These are phyloP conservation scores for Gnathonemus echidnorhynchus DNA, from an alignment of 2,113 vertebrate genomes.

Conservation along the genomic window DNA sequence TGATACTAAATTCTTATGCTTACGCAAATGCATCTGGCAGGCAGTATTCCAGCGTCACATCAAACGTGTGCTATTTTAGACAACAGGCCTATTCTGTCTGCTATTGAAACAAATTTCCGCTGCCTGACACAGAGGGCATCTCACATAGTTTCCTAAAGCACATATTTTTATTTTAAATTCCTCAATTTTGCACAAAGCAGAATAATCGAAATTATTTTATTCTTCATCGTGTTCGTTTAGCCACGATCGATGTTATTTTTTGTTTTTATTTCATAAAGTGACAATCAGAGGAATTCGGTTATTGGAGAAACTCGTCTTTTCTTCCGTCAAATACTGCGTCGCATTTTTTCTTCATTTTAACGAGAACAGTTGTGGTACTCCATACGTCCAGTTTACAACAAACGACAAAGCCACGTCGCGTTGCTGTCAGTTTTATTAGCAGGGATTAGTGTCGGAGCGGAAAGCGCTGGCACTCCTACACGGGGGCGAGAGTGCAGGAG, in stretches of 20 bases:
- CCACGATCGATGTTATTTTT: neutral
- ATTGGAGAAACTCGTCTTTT: neutral
- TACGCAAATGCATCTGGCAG: neutral
- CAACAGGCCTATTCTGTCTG: neutral
- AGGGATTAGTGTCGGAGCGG: neutral
- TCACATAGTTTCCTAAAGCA: neutral
- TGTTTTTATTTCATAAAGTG: neutral
- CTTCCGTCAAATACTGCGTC: neutral
- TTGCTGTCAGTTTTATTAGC: neutral
- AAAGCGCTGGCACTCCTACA: neutral
- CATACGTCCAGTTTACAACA: neutral
- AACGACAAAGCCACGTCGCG: neutral
- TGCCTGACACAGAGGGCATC: neutral
- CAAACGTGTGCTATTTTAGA: neutral
- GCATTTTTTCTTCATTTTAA: neutral
- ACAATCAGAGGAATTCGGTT: neutral
- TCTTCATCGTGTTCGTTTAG: neutral
- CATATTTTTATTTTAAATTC: neutral
- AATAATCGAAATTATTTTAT: neutral
- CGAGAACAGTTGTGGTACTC: neutral
- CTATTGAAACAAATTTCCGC: neutral
- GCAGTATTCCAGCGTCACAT: neutral
- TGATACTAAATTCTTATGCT: neutral
- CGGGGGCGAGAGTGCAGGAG: neutral
- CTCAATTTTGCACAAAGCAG: neutral